A percentile compares a stretch with the other conserved stretches of the same genome.
These are phyloP conservation scores for Mystacornis crossleyi DNA, from an alignment of 2,113 vertebrate species.

Conservation along the genomic window DNA sequence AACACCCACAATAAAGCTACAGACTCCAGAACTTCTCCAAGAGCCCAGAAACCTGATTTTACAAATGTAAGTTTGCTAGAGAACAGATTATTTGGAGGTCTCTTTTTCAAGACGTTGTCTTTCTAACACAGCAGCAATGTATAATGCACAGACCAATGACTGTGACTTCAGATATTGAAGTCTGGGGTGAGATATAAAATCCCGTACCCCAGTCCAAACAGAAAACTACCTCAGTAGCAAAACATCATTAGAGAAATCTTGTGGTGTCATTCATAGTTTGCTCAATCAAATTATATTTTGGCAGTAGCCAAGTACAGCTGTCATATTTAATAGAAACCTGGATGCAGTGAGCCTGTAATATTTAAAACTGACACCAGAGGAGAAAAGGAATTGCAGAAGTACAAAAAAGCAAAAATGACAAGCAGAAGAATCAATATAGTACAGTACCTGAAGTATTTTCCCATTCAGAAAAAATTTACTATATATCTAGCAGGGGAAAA, in stretches of 20 bases:
- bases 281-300: not conserved
- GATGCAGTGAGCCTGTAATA: not conserved
- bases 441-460: not conserved
- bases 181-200: not conserved
- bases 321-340: not conserved
- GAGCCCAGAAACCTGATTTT: not conserved
- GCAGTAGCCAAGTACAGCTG: not conserved
- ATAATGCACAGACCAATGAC: not conserved
- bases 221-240: not conserved
- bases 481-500: not conserved
- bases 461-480: not conserved
- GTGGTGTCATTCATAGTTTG: not conserved
- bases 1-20: not conserved
- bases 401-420: not conserved
- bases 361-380: not conserved
- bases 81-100: not conserved
- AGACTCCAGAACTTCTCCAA: not conserved
- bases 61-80: not conserved
- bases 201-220: not conserved
- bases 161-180: not conserved
- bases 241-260: not conserved
- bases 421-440: not conserved
- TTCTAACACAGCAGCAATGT: not conserved
- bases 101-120: fast-evolving
- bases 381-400: not conserved